Conservation (phyloP, 2,113 vertebrate species). For the Pyrgilauda ruficollis region DNA sequence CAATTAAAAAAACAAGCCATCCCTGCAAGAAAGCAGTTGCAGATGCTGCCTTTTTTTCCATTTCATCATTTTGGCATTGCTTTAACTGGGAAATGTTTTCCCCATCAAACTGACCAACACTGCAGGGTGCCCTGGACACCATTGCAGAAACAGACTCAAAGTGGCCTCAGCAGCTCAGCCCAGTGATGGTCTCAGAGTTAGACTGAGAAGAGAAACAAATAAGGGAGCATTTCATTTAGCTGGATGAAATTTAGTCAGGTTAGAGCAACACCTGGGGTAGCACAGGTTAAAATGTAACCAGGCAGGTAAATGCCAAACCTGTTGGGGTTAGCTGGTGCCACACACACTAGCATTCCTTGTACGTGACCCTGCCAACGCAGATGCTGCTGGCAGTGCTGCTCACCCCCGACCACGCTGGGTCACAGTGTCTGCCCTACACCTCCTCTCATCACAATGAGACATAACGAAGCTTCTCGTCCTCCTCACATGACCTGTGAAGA, state of each 20-base stretch:
- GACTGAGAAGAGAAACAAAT: background rate
- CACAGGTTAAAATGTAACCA: slow-evolving; percentile 26
- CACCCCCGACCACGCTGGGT: slow-evolving; percentile 81
- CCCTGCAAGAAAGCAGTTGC: background rate
- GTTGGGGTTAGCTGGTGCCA: slow-evolving; percentile 60
- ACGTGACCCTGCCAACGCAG: background rate
- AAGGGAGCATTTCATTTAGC: background rate
- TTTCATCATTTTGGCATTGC: background rate
- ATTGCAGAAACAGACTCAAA: background rate
- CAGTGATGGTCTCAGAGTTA: background rate
- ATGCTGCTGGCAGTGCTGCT: slow-evolving; percentile 72
- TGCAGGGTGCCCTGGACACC: background rate
- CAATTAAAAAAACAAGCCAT: background rate
- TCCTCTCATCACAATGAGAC: slow-evolving; percentile 84
- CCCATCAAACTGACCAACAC: background rate
- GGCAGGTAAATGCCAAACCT: background rate
- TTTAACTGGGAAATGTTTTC: background rate
- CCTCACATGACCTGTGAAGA: slow-evolving; percentile 91
- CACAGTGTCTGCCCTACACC: slow-evolving; percentile 87
- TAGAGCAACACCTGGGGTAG: slow-evolving; percentile 52
- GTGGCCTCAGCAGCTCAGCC: background rate
- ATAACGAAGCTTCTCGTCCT: slow-evolving; percentile 83
- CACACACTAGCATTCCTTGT: slow-evolving; percentile 67
- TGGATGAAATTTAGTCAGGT: slow-evolving; percentile 45
- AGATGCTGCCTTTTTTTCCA: background rate